Conservation (phyloP, 2,888 invertebrate species). For the Opisthograptis luteolata region DNA sequence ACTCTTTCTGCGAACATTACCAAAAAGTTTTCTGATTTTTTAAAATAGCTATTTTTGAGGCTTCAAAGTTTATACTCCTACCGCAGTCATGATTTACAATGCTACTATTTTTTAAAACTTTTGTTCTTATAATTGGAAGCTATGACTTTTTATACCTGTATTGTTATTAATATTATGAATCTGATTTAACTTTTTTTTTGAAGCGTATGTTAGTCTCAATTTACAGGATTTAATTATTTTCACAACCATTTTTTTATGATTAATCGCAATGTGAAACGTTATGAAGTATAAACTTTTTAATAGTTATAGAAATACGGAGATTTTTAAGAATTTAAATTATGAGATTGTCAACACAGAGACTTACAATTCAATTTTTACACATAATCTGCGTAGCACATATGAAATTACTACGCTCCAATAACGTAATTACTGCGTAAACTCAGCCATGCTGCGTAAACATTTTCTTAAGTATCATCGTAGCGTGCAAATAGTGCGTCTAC, state of each 20-base stretch:
- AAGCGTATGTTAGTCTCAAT: not conserved
- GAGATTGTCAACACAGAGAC: not conserved
- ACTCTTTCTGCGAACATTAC: conserved; percentile 14
- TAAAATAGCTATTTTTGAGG: not conserved
- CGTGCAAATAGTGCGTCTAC: not conserved
- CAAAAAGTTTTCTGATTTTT: not conserved
- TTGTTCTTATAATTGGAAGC: no score
- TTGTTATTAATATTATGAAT: not conserved
- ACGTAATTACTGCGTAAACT: conserved; percentile 1
- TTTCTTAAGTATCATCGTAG: no score
- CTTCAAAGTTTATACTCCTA: conserved; percentile 17
- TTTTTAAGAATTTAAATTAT: not conserved
- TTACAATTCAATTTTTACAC: not conserved
- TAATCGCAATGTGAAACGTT: not conserved
- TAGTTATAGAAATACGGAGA: not conserved
- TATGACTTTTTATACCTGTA: no score
- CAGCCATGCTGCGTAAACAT: not conserved
- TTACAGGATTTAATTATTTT: conserved; percentile 1
- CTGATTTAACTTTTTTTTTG: not conserved
- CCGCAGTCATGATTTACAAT: not conserved
- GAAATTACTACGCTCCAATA: not conserved
- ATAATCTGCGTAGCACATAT: not conserved
- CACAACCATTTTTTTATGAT: conserved; percentile 14
- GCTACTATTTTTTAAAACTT: not conserved
- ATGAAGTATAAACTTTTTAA: conserved; percentile 20